Evolutionary conservation across 2,888 invertebrate species (phyloP), one percentile per base, ranked within the genome.

Genomic region (Amphipoea lucens): DNA sequence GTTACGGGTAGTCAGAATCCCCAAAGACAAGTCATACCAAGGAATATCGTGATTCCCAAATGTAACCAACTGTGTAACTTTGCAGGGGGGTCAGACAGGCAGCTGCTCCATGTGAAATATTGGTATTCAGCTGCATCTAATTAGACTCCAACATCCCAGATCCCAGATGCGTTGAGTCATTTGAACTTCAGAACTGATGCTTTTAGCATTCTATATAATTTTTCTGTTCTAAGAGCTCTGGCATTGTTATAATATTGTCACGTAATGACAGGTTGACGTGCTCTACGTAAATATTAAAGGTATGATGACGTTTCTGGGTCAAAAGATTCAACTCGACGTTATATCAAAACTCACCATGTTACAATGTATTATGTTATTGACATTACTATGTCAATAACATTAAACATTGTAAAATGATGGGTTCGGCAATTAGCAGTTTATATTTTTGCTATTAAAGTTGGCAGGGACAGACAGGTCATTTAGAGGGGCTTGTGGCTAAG

Each of bases 291-390:
- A 72, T 62, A 51, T 29, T 72, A 62, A 62, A 74, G 42, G 11
- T 36, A 11, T 23, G 23, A 74, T 76, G 23, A 74, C 42, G 63
- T 74, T 29, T 70, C 42, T 29, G 23, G 76, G 74, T 74, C 51
- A 51, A 51, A 73, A 63, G 23, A 51, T 51, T 20, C 23, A 9
- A 9, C 17, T 48, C 48, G 12, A 72, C n/a, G 4, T 17, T 40
- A 42, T 17, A 51, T 48, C 62, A 62, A 40, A 36, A 40, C 23
- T 36, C 7, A 60, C 23, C 29, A 60, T 48, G 11, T 75, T 71
- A 36, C 14, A 29, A 45, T 29, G 6, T 36, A 11, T 45, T 7
- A 66, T 66, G 11, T 45, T 29, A 17, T 36, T n/a, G 9, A 40
- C 20, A 29, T 54, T 20, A 20, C 20, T 48, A 54, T 54, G 54